Percentiles rank a stretch among this genome's conserved stretches.
phyloP scores from a whole-genome alignment of 2,113 vertebrate genomes.

The Tringa solitaria region DNA sequence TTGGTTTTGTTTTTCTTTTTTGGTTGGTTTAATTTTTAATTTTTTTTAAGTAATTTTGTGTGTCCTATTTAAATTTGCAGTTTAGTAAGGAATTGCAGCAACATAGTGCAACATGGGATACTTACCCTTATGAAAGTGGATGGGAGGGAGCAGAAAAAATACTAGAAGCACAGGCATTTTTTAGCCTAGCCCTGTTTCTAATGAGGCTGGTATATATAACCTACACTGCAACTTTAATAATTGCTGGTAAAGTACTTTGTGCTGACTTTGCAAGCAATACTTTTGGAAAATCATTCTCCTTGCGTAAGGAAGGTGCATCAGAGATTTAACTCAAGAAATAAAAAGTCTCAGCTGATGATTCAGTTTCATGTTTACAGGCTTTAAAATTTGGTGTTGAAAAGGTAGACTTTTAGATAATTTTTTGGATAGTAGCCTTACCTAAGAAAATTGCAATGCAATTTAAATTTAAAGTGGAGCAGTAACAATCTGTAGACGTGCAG shows the following conservation, averaged over 20 bases:
- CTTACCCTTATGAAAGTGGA: background rate
- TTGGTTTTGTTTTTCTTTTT: background rate
- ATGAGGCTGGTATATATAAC: background rate
- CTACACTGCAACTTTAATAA: background rate
- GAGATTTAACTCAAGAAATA: background rate
- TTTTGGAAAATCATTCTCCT: background rate
- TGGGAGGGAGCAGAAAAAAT: background rate
- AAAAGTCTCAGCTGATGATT: background rate
- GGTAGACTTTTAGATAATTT: background rate
- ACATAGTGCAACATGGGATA: background rate
- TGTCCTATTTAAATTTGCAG: background rate
- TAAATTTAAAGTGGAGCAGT: background rate
- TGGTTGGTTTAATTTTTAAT: background rate
- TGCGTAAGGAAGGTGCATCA: background rate
- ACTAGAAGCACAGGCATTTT: background rate
- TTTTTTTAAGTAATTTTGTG: background rate
- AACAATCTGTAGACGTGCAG: background rate
- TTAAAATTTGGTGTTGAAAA: background rate
- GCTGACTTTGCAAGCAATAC: background rate
- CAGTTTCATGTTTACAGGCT: background rate
- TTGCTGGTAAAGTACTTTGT: background rate
- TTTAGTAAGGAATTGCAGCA: background rate
- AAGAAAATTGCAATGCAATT: background rate
- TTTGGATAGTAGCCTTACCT: background rate
- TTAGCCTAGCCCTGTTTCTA: background rate